These are phyloP conservation scores for Potorous gilbertii DNA, from an alignment of 2,797 vertebrate genomes.

Conservation along the genomic window DNA sequence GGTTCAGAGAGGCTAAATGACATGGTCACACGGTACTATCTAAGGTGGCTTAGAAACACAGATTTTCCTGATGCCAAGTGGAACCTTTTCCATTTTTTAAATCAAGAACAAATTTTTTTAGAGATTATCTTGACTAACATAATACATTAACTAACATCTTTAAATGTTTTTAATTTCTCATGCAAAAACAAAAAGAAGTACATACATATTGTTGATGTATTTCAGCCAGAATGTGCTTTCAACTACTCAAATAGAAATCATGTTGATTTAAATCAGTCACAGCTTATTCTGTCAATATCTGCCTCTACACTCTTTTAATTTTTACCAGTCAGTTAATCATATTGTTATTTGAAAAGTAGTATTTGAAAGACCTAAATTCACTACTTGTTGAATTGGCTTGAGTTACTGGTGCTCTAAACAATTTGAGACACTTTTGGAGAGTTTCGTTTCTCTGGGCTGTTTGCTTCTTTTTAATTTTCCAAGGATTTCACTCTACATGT, in stretches of 20 bases:
- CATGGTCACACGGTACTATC: neutral
- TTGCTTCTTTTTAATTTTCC: constrained; percentile 33
- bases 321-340: neutral
- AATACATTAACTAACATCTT: neutral
- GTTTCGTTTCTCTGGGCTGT: constrained; percentile 24
- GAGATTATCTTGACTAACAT: neutral
- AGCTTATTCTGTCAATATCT: neutral
- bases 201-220: neutral
- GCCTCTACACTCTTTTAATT: neutral
- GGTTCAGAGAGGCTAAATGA: neutral
- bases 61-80: neutral
- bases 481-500: constrained; percentile 24
- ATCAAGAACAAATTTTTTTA: neutral
- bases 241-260: neutral
- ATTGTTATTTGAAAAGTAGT: neutral
- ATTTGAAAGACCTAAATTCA: neutral
- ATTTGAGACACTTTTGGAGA: neutral
- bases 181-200: neutral
- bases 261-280: neutral
- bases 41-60: neutral
- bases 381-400: neutral
- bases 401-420: neutral
- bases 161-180: neutral
- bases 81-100: neutral
- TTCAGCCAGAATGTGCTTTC: neutral